A percentile compares a stretch with the other conserved stretches of the same genome.
Evolutionary conservation across 2,797 vertebrate species (phyloP).

Genomic region (Anguilla megastoma): DNA sequence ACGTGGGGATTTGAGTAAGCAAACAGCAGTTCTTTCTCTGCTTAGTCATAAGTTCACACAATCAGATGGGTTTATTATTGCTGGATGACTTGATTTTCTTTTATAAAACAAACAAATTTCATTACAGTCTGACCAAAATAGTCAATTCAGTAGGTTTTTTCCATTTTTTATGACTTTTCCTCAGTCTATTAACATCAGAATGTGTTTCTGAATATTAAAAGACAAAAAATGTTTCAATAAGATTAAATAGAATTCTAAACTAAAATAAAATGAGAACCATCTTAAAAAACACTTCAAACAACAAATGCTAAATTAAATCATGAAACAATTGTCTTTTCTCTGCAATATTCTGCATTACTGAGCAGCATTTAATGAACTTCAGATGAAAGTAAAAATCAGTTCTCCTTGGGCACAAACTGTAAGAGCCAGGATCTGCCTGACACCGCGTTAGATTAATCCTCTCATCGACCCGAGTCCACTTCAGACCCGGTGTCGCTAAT

Average conservation of each 20-base stretch:
- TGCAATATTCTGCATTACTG: neutral
- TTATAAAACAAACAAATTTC: neutral
- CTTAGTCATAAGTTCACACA: conserved; percentile 27
- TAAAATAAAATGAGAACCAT: neutral
- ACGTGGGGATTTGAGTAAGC: neutral
- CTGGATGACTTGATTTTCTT: neutral
- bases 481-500: conserved; percentile 58
- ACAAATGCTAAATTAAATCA: neutral
- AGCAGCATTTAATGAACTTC: neutral
- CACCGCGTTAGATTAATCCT: conserved; percentile 27
- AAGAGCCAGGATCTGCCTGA: conserved; percentile 7
- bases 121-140: neutral
- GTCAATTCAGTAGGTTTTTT: neutral
- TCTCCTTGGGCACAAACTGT: conserved; percentile 13
- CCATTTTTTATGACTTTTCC: neutral
- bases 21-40: neutral
- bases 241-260: neutral
- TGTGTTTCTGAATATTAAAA: neutral
- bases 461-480: conserved; percentile 43
- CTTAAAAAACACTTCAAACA: neutral
- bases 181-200: neutral
- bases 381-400: neutral
- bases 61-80: conserved; percentile 42
- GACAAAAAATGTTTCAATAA: neutral
- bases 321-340: neutral